phyloP scores from a whole-genome alignment of 1,140 invertebrate species.

The Pollicipes pollicipes region DNA sequence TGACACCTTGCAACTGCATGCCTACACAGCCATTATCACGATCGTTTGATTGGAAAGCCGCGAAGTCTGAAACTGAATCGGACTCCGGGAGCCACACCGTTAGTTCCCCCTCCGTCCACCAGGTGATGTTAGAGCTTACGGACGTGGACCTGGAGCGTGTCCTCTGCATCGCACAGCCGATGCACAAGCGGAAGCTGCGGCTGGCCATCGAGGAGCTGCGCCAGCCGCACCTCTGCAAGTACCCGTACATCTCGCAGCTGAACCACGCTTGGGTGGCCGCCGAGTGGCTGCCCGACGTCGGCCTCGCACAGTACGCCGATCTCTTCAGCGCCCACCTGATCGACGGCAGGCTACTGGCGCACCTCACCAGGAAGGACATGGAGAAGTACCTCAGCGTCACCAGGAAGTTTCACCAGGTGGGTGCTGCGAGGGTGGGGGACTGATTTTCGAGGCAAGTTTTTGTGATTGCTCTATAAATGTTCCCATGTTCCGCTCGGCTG shows the following conservation, averaged over 20 bases:
- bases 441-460: no score
- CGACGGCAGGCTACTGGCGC: slow-evolving; percentile 77
- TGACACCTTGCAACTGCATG: no score
- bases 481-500: no score
- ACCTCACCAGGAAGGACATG: slow-evolving; percentile 78
- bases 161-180: slow-evolving; percentile 66
- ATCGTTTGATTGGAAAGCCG: no score
- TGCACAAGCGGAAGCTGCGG: slow-evolving; percentile 82
- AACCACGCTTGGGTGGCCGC: slow-evolving; percentile 80
- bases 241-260: slow-evolving; percentile 64
- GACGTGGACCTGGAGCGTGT: slow-evolving; percentile 73
- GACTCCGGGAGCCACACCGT: no score
- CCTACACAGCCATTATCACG: no score
- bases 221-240: slow-evolving; percentile 61
- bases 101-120: no score
- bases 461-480: no score
- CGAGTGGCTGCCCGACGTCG: slow-evolving; percentile 78
- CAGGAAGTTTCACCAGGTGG: slow-evolving; percentile 25
- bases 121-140: slow-evolving; percentile 73
- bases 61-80: no score
- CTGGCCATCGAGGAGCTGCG: slow-evolving; percentile 82
- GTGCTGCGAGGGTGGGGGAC: no score
- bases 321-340: slow-evolving; percentile 75
- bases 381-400: slow-evolving; percentile 57
- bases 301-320: slow-evolving; percentile 69